phyloP scores from a whole-genome alignment of 2,888 invertebrate species.

The Ectobius pallidus region DNA sequence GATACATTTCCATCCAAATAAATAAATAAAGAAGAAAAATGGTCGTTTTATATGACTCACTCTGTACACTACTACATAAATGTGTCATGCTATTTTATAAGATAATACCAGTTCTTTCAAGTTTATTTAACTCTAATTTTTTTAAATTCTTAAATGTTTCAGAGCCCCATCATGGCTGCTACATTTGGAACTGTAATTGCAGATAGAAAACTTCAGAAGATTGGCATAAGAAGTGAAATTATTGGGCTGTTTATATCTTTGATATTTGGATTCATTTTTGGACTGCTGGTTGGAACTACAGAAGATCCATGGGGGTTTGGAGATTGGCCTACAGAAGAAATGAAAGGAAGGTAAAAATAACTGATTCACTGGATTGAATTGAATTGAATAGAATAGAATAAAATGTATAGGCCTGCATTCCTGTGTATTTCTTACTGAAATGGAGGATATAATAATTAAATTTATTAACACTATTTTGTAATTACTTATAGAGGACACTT shows the following conservation, averaged over 20 bases:
- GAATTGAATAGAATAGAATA: background rate
- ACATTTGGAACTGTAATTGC: conserved; percentile 83
- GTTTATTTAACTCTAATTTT: too few relatives aligned
- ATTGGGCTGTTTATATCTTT: conserved; percentile 77
- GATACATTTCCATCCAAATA: too few relatives aligned
- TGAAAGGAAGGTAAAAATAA: conserved; percentile 79
- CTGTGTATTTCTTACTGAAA: background rate
- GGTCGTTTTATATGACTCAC: too few relatives aligned
- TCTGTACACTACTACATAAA: too few relatives aligned
- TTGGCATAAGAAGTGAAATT: conserved; percentile 72
- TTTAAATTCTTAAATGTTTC: too few relatives aligned
- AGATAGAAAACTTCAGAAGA: conserved; percentile 69
- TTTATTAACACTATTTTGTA: too few relatives aligned
- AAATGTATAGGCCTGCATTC: background rate
- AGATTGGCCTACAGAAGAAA: conserved; percentile 81
- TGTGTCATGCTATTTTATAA: too few relatives aligned
- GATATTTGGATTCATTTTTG: conserved; percentile 79
- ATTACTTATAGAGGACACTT: too few relatives aligned
- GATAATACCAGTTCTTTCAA: too few relatives aligned
- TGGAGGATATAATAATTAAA: too few relatives aligned
- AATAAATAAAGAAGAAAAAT: too few relatives aligned
- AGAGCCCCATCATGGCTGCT: conserved; percentile 86
- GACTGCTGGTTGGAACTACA: conserved; percentile 73
- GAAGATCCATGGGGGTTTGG: conserved; percentile 77
- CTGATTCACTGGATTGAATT: background rate